phyloP scores from a whole-genome alignment of 2,888 invertebrate genomes.

The Epicampocera succincta region DNA sequence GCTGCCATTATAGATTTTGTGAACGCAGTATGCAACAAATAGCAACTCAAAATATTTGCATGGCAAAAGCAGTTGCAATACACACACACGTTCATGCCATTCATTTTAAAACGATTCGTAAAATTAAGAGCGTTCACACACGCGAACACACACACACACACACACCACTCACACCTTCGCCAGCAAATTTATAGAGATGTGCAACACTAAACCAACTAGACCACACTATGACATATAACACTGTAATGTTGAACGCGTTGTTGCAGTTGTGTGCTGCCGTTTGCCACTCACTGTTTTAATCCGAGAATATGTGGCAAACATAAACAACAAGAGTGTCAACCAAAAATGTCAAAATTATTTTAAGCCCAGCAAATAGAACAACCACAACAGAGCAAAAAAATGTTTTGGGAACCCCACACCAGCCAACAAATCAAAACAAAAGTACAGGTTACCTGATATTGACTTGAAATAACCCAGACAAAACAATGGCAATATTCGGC shows the following conservation, averaged over 20 bases:
- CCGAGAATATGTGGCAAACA: slow-evolving; percentile 51
- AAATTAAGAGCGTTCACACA: neutral
- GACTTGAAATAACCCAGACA: neutral
- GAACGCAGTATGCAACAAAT: slow-evolving; percentile 37
- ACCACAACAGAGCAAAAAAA: neutral
- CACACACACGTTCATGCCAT: neutral
- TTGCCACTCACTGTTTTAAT: slow-evolving; percentile 23
- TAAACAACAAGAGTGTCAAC: slow-evolving; percentile 51
- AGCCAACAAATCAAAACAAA: slow-evolving; percentile 5
- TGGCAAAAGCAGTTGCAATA: slow-evolving; percentile 2
- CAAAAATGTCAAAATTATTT: slow-evolving; percentile 60
- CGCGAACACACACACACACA: slow-evolving; percentile 1
- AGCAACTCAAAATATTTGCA: slow-evolving; percentile 36
- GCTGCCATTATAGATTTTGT: slow-evolving; percentile 55
- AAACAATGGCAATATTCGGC: slow-evolving; percentile 1
- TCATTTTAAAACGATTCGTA: too few species aligned
- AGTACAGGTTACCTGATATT: neutral
- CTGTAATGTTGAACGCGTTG: slow-evolving; percentile 14
- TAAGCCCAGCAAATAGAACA: neutral
- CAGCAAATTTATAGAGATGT: slow-evolving; percentile 19
- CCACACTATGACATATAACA: slow-evolving; percentile 62
- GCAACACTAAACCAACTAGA: slow-evolving; percentile 44
- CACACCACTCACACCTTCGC: neutral
- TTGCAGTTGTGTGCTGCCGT: slow-evolving; percentile 3
- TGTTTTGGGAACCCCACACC: neutral